Evolutionary conservation across 2,113 vertebrate species (phyloP).

Genomic region (Platanista minor): DNA sequence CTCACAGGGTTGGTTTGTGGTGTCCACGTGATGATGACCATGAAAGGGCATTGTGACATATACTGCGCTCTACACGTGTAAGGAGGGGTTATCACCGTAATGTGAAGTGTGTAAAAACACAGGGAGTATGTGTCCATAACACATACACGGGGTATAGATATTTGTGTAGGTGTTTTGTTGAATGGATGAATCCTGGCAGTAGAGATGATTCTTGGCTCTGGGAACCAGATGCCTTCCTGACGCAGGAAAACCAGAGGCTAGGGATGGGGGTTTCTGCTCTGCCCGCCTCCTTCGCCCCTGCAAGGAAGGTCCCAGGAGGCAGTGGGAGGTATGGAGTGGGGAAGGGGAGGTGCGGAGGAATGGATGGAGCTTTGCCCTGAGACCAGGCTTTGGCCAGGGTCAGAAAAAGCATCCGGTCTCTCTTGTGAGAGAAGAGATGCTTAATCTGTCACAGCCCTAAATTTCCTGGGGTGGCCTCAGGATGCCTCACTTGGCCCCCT

Average conservation of each 20-base stretch:
- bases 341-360: background rate
- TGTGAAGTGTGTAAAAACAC: background rate
- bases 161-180: background rate
- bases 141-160: fast-evolving
- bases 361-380: no score
- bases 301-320: background rate
- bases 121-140: no score
- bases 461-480: background rate
- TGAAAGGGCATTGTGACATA: background rate
- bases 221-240: background rate
- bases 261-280: background rate
- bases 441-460: fast-evolving
- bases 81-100: background rate
- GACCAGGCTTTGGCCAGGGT: background rate
- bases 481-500: background rate
- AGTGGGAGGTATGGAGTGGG: fast-evolving
- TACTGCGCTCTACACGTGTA: background rate
- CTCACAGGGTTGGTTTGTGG: background rate
- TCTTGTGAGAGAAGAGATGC: background rate
- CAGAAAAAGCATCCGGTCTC: background rate
- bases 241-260: background rate
- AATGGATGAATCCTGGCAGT: background rate
- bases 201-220: background rate
- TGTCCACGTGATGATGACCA: background rate
- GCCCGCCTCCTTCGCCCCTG: fast-evolving